Conservation (phyloP, 1,140 invertebrate genomes). For the Trichonephila clavata region DNA sequence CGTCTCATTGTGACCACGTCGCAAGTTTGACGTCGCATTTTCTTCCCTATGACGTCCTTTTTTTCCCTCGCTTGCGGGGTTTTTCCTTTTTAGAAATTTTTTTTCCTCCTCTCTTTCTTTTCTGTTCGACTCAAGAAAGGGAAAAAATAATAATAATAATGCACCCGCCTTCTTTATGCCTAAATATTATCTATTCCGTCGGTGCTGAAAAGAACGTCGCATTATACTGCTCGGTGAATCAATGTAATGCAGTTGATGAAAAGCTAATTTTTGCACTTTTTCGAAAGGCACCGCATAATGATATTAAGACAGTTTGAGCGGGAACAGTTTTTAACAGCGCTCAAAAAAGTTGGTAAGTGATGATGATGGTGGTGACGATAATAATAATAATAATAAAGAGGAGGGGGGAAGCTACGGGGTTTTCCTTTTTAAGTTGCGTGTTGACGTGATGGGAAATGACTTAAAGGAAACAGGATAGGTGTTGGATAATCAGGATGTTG, state of each 20-base stretch:
- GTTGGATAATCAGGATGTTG: too few species aligned
- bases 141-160: background rate
- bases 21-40: background rate
- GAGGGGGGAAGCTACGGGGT: too few species aligned
- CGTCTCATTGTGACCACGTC: slow-evolving; percentile 34
- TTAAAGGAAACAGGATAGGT: too few species aligned
- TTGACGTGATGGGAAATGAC: too few species aligned
- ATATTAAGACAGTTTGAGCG: slow-evolving; percentile 27
- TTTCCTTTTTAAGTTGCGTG: too few species aligned
- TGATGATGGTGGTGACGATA: background rate
- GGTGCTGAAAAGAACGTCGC: background rate
- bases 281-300: slow-evolving; percentile 4
- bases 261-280: slow-evolving; percentile 61
- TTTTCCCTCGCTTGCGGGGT: background rate
- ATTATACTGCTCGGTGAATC: background rate
- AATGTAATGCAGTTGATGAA: slow-evolving; percentile 37
- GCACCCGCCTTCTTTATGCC: background rate
- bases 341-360: background rate
- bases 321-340: background rate
- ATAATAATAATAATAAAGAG: background rate
- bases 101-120: background rate
- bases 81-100: background rate
- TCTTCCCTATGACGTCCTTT: background rate
- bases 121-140: background rate
- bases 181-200: slow-evolving; percentile 45